Evolutionary conservation across 2,888 invertebrate species (phyloP), one percentile per base, ranked within the genome.

Genomic region (Tuta absoluta): DNA sequence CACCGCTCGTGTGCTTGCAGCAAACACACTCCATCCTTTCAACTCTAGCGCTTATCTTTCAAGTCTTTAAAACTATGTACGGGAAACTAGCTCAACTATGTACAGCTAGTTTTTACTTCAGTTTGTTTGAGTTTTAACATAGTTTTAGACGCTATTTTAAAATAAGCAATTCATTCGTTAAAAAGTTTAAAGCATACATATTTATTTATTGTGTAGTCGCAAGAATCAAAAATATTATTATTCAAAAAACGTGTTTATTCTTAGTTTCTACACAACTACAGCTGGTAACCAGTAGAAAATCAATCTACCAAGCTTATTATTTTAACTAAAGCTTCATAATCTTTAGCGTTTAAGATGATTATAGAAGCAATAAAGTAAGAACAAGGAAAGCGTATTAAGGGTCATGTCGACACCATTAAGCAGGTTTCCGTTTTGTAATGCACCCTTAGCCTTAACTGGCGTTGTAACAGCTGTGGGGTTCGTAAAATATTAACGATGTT

Each of bases 381-480:
- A 82, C 80, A 79, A 74, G 78, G 75, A 75, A 80, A 79, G 66
- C 75, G 72, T 78, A 80, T 82, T 80, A 82, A 67, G 71, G 70
- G 72, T 66, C 62, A 67, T 75, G 77, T 73, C 75, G 73, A 65
- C 68, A 69, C 67, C 66, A 71, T 73, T 70, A 71, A 64, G 48
- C 68, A 53, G 72, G 70, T 74, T 74, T 73, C 70, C 71, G 69
- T 72, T 70, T 65, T 63, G 63, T 71, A 69, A 71, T 71, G 68
- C 74, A 67, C 71, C 71, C 63, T 74, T 74, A 73, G 68, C 64
- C 73, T 74, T 75, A 72, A 76, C 71, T 69, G 70, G 64, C 69
- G 65, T 45, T 48, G 61, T 28, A 28, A 45, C 63, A 69, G 67
- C 51, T 71, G 45, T 63, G 57, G 66, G 73, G 57, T 71, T 63